phyloP scores from a whole-genome alignment of 2,797 vertebrate genomes.

The Lutjanus argentimaculatus region DNA sequence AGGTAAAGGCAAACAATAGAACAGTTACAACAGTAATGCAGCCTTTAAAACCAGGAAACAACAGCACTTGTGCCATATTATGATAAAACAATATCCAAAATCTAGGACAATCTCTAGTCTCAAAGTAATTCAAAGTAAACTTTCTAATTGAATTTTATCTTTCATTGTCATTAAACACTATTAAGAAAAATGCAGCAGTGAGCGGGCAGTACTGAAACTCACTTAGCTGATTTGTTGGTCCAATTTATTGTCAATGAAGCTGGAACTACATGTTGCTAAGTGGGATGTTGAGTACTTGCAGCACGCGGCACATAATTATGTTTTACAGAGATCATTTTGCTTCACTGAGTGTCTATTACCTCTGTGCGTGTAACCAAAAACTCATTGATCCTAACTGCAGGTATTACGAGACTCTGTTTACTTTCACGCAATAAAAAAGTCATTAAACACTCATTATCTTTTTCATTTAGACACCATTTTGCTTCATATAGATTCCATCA shows the following conservation, averaged over 20 bases:
- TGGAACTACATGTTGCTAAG: constrained; percentile 12
- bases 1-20: too few species aligned
- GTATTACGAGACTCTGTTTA: constrained; percentile 24
- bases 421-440: constrained; percentile 44
- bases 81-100: too few species aligned
- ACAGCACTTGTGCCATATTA: too few species aligned
- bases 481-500: constrained; percentile 11
- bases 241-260: constrained; percentile 18
- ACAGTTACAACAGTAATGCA: too few species aligned
- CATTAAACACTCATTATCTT: constrained; percentile 61
- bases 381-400: background rate
- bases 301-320: constrained; percentile 1
- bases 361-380: constrained; percentile 29
- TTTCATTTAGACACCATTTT: constrained; percentile 44
- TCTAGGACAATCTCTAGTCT: too few species aligned
- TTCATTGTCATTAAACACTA: background rate
- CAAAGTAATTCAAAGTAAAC: constrained; percentile 10
- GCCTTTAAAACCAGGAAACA: too few species aligned
- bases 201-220: constrained; percentile 8
- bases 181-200: background rate
- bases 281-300: background rate
- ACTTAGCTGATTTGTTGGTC: constrained; percentile 15
- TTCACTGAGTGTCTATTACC: constrained; percentile 9
- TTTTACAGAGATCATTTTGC: constrained; percentile 17
- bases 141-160: background rate